Conservation (phyloP, 1,140 invertebrate genomes). For the Reticulitermes speratus region DNA sequence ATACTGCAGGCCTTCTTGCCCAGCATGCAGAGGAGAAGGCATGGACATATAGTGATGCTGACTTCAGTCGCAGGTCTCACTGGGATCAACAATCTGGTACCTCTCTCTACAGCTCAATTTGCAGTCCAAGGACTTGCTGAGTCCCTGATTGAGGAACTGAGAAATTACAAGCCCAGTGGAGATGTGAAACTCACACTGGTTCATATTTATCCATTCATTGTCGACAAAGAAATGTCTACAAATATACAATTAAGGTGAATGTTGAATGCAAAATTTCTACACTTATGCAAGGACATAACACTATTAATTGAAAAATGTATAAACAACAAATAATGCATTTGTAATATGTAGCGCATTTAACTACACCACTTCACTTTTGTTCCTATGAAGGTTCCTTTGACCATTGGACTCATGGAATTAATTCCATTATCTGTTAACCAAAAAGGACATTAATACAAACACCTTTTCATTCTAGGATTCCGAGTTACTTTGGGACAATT, state of each 20-base stretch:
- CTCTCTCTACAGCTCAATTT: constrained; percentile 69
- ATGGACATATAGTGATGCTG: constrained; percentile 78
- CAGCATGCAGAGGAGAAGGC: constrained; percentile 71
- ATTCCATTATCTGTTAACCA: no score
- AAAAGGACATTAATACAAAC: neutral
- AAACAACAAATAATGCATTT: no score
- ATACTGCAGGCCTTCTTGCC: constrained; percentile 77
- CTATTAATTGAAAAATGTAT: neutral
- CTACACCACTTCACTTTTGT: no score
- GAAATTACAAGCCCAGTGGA: constrained; percentile 51
- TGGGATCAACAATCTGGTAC: constrained; percentile 64
- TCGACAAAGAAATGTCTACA: constrained; percentile 37
- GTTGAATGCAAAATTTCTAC: neutral
- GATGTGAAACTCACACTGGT: constrained; percentile 57
- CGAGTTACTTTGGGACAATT: constrained; percentile 65
- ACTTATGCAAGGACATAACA: neutral
- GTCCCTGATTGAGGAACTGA: constrained; percentile 58
- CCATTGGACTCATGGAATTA: no score
- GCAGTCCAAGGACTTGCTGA: constrained; percentile 65
- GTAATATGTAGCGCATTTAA: no score
- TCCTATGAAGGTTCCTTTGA: no score
- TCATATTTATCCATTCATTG: constrained; percentile 64
- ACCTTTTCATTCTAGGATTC: constrained; percentile 51
- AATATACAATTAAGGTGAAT: constrained; percentile 59
- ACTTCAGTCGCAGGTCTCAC: constrained; percentile 78